Base-by-base conservation (phyloP, 2,113 vertebrate genomes). In the Phasianus colchicus region DNA sequence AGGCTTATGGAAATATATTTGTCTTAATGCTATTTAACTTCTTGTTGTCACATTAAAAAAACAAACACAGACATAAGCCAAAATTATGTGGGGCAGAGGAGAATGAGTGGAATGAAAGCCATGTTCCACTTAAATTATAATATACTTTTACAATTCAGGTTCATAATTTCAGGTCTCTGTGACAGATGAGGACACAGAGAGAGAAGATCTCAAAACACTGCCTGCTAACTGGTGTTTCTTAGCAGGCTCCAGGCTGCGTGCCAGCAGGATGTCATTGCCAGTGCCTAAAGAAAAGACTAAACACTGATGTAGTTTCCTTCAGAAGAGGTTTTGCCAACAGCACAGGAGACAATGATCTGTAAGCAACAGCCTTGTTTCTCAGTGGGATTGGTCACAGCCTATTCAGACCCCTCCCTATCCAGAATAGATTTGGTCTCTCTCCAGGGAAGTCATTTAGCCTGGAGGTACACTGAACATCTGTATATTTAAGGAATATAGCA, bases 51-150 rank as follows among this genome's bases (percentile, higher is more conserved):
- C 18, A 20, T 32, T 27, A 42, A 50, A 80, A 88, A 80, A 88
- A 36, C 70, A 18, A 81, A 66, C 65, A 71, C 22, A 83, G 47
- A 43, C 8, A 66, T 15, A 38, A 40, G 18, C 29, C 14, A 45
- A 55, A 69, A 67, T 17, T 0, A 5, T n/a, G 6, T 13, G 2
- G 9, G 1, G 3, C 2, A 6, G 13, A 57, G 3, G 15, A 3
- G 5, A 32, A 74, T 13, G 24, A 75, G 47, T 4, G 16, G 25
- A 76, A 64, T n/a, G 61, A 82, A 89, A 86, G 3, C 5, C 6
- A 38, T 70, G 3, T 19, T 88, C 5, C 2, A 50, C 54, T 84
- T 74, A 70, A 67, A 55, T 32, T 19, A 25, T 21, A 19, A 43
- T 24, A 50, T 1, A 4, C 6, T 54, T 81, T 65, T 64, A 38